Conservation (phyloP, 2,888 invertebrate genomes). For the Acleris sparsana region DNA sequence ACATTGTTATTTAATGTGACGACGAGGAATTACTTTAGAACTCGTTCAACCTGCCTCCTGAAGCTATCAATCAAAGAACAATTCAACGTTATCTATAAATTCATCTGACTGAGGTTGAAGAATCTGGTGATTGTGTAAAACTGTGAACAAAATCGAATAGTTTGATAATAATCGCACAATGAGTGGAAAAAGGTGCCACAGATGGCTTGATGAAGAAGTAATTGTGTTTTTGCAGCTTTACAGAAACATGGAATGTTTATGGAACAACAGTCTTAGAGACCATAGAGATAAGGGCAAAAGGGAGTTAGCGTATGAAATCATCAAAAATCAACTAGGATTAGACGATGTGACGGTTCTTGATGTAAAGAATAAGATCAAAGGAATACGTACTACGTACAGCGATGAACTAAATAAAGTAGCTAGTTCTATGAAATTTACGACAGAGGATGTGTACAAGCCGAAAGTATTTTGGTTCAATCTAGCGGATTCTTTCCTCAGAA, state of each 20-base stretch:
- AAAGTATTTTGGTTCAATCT: constrained; percentile 23
- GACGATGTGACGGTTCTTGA: constrained; percentile 6
- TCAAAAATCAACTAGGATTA: constrained; percentile 2
- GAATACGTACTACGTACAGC: constrained; percentile 17
- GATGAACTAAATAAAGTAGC: constrained; percentile 12
- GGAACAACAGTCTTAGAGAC: constrained; percentile 13
- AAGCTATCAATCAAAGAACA: too few relatives aligned
- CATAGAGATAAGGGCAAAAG: constrained; percentile 12
- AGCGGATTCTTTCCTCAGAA: constrained; percentile 13
- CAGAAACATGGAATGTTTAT: constrained; percentile 21
- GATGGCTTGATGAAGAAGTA: constrained; percentile 16
- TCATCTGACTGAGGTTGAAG: too few relatives aligned
- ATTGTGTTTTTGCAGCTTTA: constrained; percentile 5
- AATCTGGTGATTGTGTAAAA: too few relatives aligned
- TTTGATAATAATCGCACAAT: neutral
- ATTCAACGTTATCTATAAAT: too few relatives aligned
- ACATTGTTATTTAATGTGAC: too few relatives aligned
- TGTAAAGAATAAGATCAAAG: constrained; percentile 18
- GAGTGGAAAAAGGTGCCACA: constrained; percentile 13
- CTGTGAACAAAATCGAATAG: too few relatives aligned
- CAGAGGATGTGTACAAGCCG: constrained; percentile 12
- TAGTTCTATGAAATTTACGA: constrained; percentile 1
- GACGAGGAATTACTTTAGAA: too few relatives aligned
- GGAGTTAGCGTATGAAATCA: constrained; percentile 14
- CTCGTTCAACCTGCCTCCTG: too few relatives aligned